Percentiles rank a stretch among this genome's conserved stretches.
phyloP scores from a whole-genome alignment of 2,113 vertebrate species.

The Pseudorhombus dupliciocellatus region DNA sequence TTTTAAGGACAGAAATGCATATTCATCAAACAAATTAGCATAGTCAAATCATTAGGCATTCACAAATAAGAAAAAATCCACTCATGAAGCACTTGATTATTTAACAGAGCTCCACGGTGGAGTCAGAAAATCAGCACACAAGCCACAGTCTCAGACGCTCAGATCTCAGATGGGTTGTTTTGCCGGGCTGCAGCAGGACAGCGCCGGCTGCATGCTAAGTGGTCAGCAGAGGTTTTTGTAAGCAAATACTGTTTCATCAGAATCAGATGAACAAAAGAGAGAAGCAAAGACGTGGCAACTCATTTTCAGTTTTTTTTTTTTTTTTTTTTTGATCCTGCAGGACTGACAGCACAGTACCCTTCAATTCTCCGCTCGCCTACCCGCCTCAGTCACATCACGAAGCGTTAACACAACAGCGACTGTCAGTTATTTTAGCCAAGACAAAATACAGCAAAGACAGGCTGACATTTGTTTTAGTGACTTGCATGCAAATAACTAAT shows the following conservation, averaged over 20 bases:
- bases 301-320: not conserved
- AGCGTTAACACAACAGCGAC: constrained; percentile 5
- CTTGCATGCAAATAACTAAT: constrained; percentile 16
- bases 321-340: too few species aligned
- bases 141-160: constrained; percentile 4
- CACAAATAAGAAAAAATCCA: constrained; percentile 5
- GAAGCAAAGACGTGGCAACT: not conserved
- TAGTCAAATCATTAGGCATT: not conserved
- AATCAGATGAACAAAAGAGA: constrained; percentile 25
- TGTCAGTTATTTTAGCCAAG: constrained; percentile 26
- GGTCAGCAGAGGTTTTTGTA: constrained; percentile 13
- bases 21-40: not conserved
- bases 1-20: not conserved
- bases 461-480: not conserved
- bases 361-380: constrained; percentile 5
- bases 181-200: constrained; percentile 15
- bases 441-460: not conserved
- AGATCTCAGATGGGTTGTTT: constrained; percentile 10
- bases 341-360: not conserved
- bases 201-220: constrained; percentile 29
- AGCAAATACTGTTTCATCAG: constrained; percentile 14
- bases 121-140: constrained; percentile 16
- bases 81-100: constrained; percentile 11
- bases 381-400: constrained; percentile 12
- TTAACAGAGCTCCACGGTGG: constrained; percentile 31